These are phyloP conservation scores for Romanogobio albipinnatus DNA, from an alignment of 2,113 vertebrate genomes.

Conservation along the genomic window DNA sequence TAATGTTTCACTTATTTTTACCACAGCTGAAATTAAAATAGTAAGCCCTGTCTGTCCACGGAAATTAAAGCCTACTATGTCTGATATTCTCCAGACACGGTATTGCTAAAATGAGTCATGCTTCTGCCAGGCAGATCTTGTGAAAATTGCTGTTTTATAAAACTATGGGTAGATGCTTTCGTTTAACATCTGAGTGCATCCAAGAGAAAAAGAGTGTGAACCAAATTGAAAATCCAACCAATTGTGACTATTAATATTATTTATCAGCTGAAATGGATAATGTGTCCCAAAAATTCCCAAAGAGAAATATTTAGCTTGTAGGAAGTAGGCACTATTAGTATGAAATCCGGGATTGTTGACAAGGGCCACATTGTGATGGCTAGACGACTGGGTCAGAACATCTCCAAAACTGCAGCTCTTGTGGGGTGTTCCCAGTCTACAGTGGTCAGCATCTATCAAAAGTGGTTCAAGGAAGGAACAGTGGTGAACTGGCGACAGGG, in stretches of 20 bases:
- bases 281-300: background rate
- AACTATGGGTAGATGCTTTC: constrained; percentile 45
- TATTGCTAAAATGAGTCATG: constrained; percentile 23
- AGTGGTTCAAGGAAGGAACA: no score
- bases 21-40: constrained; percentile 7
- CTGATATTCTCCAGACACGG: background rate
- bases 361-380: no score
- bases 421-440: no score
- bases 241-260: constrained; percentile 50
- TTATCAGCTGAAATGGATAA: background rate
- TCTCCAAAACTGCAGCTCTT: no score
- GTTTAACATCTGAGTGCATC: constrained; percentile 60
- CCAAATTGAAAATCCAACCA: constrained; percentile 60
- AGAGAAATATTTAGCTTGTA: background rate
- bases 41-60: background rate
- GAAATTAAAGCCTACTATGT: constrained; percentile 19
- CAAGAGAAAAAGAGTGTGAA: constrained; percentile 51
- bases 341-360: background rate
- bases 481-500: no score
- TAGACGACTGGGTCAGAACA: no score
- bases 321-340: background rate
- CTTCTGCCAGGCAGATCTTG: background rate
- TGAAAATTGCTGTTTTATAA: background rate
- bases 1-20: constrained; percentile 66
- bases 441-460: no score